phyloP scores from a whole-genome alignment of 2,888 invertebrate species.

The Caenorhabditis doughertyi region DNA sequence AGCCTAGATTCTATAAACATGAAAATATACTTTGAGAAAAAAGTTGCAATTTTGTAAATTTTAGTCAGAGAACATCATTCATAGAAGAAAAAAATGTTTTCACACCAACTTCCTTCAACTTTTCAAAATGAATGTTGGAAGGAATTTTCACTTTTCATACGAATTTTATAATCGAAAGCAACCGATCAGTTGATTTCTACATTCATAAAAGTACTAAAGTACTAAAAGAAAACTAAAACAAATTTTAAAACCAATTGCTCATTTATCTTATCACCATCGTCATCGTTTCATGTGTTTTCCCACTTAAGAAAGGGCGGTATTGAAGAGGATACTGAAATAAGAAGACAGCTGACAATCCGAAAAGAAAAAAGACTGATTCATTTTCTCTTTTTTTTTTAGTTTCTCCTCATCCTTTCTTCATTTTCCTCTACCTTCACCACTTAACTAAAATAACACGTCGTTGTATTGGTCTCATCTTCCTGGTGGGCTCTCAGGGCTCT shows the following conservation, averaged over 20 bases:
- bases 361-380: constrained; percentile 11
- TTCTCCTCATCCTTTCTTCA: background rate
- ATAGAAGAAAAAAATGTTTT: too few species aligned
- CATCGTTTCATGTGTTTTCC: constrained; percentile 10
- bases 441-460: constrained; percentile 52
- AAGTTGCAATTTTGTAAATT: too few species aligned
- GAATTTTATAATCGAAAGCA: too few species aligned
- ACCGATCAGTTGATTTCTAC: too few species aligned
- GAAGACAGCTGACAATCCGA: constrained; percentile 39
- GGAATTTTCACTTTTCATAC: background rate
- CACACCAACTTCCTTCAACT: too few species aligned
- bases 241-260: background rate
- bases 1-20: too few species aligned
- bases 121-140: too few species aligned
- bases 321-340: constrained; percentile 21
- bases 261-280: constrained; percentile 3
- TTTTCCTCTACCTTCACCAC: constrained; percentile 4
- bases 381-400: constrained; percentile 14
- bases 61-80: too few species aligned
- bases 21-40: too few species aligned
- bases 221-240: background rate
- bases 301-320: constrained; percentile 15
- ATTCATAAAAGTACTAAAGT: background rate
- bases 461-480: constrained; percentile 16
- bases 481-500: background rate